phyloP scores from a whole-genome alignment of 2,888 invertebrate species.

The Dolichopus griseipennis region DNA sequence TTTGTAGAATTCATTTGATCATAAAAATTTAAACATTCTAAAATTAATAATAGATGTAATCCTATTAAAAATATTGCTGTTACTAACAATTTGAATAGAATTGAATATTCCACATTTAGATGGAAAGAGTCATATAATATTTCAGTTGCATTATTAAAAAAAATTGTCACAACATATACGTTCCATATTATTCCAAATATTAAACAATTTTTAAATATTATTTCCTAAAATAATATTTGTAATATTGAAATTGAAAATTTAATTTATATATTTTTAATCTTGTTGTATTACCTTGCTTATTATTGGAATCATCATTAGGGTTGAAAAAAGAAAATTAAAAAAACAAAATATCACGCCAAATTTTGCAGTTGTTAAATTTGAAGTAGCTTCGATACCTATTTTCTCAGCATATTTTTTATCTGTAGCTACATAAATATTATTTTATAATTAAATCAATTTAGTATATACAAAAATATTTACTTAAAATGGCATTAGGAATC shows the following conservation, averaged over 20 bases:
- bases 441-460: neutral
- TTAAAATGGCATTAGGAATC: neutral
- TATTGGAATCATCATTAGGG: slow-evolving; percentile 23
- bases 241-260: too few relatives aligned
- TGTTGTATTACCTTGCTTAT: slow-evolving; percentile 23
- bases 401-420: slow-evolving; percentile 25
- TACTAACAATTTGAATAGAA: slow-evolving; percentile 24
- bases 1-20: slow-evolving; percentile 23
- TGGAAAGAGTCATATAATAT: slow-evolving; percentile 25
- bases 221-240: slow-evolving; percentile 18
- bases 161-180: slow-evolving; percentile 26
- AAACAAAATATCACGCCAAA: slow-evolving; percentile 27
- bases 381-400: slow-evolving; percentile 25
- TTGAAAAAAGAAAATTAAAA: slow-evolving; percentile 25
- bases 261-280: too few relatives aligned
- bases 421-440: slow-evolving; percentile 14
- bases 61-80: slow-evolving; percentile 26
- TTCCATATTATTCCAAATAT: slow-evolving; percentile 29
- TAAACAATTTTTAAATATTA: slow-evolving; percentile 23
- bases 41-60: slow-evolving; percentile 27
- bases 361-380: slow-evolving; percentile 25
- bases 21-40: slow-evolving; percentile 28
- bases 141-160: slow-evolving; percentile 27
- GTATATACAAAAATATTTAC: neutral
- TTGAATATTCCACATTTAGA: slow-evolving; percentile 23